Percentiles rank a stretch among this genome's conserved stretches.
These are phyloP conservation scores for Circaetus gallicus DNA, from an alignment of 2,113 vertebrate genomes.

Conservation along the genomic window DNA sequence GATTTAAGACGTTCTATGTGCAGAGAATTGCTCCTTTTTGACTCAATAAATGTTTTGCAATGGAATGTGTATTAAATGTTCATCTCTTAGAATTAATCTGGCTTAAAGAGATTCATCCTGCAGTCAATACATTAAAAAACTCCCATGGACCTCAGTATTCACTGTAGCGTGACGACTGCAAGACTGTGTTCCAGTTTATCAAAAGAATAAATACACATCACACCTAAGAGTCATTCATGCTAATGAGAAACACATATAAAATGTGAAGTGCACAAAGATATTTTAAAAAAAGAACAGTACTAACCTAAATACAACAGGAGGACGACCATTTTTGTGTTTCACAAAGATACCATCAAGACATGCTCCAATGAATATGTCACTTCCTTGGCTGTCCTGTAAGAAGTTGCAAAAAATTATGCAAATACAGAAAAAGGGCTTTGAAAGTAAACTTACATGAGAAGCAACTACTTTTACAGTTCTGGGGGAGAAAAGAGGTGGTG, in stretches of 20 bases:
- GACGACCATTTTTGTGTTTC: conserved; percentile 90
- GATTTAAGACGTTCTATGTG: neutral
- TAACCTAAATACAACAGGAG: conserved; percentile 88
- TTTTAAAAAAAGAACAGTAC: neutral
- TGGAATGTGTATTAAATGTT: neutral
- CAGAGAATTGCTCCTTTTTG: neutral
- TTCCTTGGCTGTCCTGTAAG: conserved; percentile 89
- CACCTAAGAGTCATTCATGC: neutral
- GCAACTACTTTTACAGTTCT: neutral
- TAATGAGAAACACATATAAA: neutral
- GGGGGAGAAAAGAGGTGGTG: neutral
- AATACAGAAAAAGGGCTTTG: neutral
- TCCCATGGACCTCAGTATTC: neutral
- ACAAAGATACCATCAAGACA: conserved; percentile 95
- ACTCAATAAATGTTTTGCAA: neutral
- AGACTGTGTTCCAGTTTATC: neutral
- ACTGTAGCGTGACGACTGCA: rapidly evolving
- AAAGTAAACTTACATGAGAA: neutral
- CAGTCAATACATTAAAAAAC: neutral
- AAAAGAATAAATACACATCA: neutral
- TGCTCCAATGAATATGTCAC: conserved; percentile 89
- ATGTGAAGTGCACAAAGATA: neutral
- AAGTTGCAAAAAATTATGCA: neutral
- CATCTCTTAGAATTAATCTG: neutral
- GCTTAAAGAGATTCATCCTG: neutral